Percentiles rank a stretch among this genome's conserved stretches.
These are phyloP conservation scores for Drosophila hawaiiensis DNA, from an alignment of 2,888 invertebrate species.

Conservation along the genomic window DNA sequence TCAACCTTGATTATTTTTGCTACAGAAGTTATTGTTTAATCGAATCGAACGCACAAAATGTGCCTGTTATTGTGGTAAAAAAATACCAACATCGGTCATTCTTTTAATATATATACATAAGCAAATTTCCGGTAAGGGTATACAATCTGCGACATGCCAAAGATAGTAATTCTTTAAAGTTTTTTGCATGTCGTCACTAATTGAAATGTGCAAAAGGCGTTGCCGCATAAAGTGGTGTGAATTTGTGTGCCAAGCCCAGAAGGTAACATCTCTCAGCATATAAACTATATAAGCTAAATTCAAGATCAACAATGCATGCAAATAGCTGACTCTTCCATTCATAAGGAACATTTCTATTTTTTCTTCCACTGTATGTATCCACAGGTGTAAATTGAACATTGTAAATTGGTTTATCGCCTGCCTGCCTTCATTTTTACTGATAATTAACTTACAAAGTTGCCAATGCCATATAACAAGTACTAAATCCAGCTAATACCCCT, in stretches of 20 bases:
- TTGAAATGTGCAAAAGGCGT: conserved; percentile 4
- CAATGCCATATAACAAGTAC: neutral
- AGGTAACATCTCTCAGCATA: neutral
- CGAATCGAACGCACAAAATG: neutral
- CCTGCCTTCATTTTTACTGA: neutral
- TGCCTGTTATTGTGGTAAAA: neutral
- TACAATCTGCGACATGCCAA: neutral
- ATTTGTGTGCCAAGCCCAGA: neutral
- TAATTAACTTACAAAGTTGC: neutral
- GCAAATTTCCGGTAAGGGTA: neutral
- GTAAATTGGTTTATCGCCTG: neutral
- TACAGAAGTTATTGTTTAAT: neutral
- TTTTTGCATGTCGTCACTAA: neutral
- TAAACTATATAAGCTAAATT: neutral
- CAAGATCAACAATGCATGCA: neutral
- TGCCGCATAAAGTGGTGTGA: neutral
- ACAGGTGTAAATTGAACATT: neutral
- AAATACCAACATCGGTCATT: neutral
- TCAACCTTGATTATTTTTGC: neutral
- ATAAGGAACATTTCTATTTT: neutral
- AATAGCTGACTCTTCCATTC: neutral
- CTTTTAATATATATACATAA: neutral
- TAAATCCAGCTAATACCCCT: neutral
- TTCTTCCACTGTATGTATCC: neutral
- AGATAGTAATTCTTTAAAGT: neutral